These are phyloP conservation scores for Yponomeuta cagnagella DNA, from an alignment of 2,888 invertebrate genomes.

Conservation along the genomic window DNA sequence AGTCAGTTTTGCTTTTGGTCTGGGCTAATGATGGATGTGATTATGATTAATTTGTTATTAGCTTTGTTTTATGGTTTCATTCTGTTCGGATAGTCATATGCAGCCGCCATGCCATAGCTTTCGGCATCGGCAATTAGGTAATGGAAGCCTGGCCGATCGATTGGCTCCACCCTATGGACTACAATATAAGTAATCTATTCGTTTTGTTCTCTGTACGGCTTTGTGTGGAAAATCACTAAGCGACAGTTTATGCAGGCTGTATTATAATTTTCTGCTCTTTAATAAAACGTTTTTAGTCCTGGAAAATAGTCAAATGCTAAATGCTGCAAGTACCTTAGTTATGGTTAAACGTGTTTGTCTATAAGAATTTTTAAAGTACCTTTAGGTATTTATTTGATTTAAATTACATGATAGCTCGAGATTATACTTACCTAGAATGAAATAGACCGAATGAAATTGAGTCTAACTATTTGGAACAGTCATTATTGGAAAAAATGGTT, in stretches of 20 bases:
- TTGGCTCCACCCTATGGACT: constrained; percentile 18
- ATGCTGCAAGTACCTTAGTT: too few relatives aligned
- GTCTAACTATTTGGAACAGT: too few relatives aligned
- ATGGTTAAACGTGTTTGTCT: too few relatives aligned
- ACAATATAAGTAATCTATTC: not conserved
- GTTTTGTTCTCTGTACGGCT: not conserved
- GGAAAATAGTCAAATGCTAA: too few relatives aligned
- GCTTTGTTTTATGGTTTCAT: constrained; percentile 13
- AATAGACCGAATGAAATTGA: too few relatives aligned
- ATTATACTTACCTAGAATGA: too few relatives aligned
- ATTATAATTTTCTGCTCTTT: not conserved
- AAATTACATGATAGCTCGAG: too few relatives aligned
- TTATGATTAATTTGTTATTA: constrained; percentile 14
- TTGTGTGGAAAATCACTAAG: constrained; percentile 3
- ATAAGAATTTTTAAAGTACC: too few relatives aligned
- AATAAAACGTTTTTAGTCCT: not conserved
- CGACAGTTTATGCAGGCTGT: not conserved
- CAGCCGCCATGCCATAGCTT: constrained; percentile 26
- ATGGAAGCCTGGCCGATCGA: constrained; percentile 35
- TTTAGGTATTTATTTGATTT: too few relatives aligned
- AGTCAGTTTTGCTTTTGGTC: too few relatives aligned
- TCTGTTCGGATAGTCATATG: constrained; percentile 8
- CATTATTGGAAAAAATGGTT: too few relatives aligned
- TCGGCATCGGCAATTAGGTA: constrained; percentile 41
- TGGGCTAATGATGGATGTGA: not conserved